Conservation (phyloP, 2,888 invertebrate genomes). For the Papilio demoleus region DNA sequence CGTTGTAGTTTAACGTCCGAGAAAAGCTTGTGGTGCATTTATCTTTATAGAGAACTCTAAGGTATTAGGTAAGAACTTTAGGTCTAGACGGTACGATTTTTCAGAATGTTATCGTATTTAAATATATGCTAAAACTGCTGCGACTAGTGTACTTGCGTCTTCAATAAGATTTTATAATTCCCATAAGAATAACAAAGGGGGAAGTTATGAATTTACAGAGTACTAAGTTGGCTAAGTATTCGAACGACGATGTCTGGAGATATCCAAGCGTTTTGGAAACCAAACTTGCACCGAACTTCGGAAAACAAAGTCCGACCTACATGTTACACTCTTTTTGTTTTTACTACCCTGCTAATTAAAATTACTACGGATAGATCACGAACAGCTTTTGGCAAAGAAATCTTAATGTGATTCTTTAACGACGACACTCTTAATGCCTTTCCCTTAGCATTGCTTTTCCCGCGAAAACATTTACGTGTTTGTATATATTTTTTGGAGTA, state of each 20-base stretch:
- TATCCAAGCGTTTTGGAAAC: slow-evolving; percentile 44
- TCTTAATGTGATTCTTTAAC: slow-evolving; percentile 80
- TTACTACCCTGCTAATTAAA: slow-evolving; percentile 81
- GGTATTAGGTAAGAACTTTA: slow-evolving; percentile 32
- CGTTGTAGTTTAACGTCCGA: slow-evolving; percentile 36
- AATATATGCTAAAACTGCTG: slow-evolving; percentile 16
- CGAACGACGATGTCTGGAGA: slow-evolving; percentile 36
- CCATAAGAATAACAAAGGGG: slow-evolving; percentile 58
- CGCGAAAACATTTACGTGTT: slow-evolving; percentile 69
- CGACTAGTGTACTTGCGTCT: slow-evolving; percentile 38
- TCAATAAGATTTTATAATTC: slow-evolving; percentile 61
- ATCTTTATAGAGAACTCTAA: slow-evolving; percentile 34
- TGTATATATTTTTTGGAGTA: slow-evolving; percentile 61
- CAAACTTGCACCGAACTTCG: slow-evolving; percentile 59
- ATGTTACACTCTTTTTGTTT: slow-evolving; percentile 76
- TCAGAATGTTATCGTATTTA: slow-evolving; percentile 16
- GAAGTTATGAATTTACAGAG: slow-evolving; percentile 65
- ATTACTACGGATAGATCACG: slow-evolving; percentile 81
- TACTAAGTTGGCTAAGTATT: slow-evolving; percentile 72
- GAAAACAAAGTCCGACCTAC: slow-evolving; percentile 69
- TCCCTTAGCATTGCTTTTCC: slow-evolving; percentile 78
- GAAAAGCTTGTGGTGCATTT: slow-evolving; percentile 35
- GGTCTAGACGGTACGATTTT: slow-evolving; percentile 7
- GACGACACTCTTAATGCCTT: slow-evolving; percentile 80
- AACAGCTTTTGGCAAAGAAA: slow-evolving; percentile 76